A percentile compares a stretch with the other conserved stretches of the same genome.
These are phyloP conservation scores for Sarcophilus harrisii DNA, from an alignment of 2,797 vertebrate genomes.

Conservation along the genomic window DNA sequence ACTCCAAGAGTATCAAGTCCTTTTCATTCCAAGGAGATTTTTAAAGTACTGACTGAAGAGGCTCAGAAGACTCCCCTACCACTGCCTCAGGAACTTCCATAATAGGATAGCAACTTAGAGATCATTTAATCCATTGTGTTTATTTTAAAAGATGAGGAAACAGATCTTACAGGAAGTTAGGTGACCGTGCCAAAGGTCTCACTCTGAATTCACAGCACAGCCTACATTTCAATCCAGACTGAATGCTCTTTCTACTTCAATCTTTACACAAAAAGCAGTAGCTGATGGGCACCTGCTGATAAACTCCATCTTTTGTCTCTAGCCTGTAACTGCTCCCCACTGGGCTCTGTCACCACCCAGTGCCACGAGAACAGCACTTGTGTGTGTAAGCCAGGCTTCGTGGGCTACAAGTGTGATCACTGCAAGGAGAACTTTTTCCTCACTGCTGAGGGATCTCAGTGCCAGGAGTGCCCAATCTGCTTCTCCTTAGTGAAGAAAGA, in stretches of 20 bases:
- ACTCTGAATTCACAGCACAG: background rate
- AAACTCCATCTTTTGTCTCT: background rate
- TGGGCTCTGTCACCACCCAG: constrained; percentile 91
- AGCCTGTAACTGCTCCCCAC: constrained; percentile 95
- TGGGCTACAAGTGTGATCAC: constrained; percentile 93
- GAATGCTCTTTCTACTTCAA: background rate
- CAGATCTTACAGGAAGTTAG: background rate
- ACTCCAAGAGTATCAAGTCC: background rate
- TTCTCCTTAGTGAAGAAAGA: constrained; percentile 90
- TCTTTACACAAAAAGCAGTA: background rate
- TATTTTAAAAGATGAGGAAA: background rate
- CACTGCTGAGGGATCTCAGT: constrained; percentile 83
- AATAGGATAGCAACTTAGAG: background rate
- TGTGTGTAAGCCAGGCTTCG: constrained; percentile 89
- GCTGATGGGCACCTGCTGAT: background rate
- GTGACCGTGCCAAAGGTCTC: background rate
- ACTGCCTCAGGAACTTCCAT: background rate
- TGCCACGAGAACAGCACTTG: constrained; percentile 93
- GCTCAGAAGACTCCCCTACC: background rate
- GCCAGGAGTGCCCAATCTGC: constrained; percentile 93
- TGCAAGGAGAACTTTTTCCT: constrained; percentile 93
- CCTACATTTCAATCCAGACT: background rate
- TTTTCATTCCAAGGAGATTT: background rate
- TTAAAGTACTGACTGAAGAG: background rate
- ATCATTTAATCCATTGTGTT: background rate